phyloP scores from a whole-genome alignment of 2,797 vertebrate genomes.

The Sebastes oblongus region DNA sequence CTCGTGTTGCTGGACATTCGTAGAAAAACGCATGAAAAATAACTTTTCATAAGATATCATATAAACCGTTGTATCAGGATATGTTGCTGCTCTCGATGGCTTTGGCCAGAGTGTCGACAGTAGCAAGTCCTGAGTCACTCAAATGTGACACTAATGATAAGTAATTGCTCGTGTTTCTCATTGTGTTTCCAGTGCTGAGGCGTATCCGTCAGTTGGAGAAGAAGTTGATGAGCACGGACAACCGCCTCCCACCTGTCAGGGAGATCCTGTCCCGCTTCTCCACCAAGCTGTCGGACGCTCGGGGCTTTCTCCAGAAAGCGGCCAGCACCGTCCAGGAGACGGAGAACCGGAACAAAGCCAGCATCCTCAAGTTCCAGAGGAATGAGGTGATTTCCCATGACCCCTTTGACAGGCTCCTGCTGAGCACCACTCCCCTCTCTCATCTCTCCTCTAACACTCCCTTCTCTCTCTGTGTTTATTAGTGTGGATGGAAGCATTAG shows the following conservation, averaged over 20 bases:
- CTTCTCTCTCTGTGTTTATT: neutral
- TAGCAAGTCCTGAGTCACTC: neutral
- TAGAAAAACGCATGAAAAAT: too few species aligned
- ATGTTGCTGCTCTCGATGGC: fast-evolving
- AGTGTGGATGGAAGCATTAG: constrained; percentile 2
- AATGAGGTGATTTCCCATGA: constrained; percentile 82
- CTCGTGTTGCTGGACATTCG: too few species aligned
- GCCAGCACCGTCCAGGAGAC: constrained; percentile 74
- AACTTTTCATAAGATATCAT: too few species aligned
- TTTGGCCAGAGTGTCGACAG: neutral
- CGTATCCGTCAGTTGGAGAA: constrained; percentile 81
- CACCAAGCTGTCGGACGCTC: constrained; percentile 81
- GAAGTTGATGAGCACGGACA: constrained; percentile 82
- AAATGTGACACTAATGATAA: neutral
- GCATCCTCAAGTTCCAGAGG: constrained; percentile 79
- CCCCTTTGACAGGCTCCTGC: neutral
- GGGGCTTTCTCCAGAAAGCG: constrained; percentile 82
- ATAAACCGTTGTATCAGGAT: fast-evolving
- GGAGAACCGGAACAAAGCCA: constrained; percentile 83
- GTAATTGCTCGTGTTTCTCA: neutral
- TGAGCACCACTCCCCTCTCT: neutral
- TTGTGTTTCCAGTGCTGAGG: constrained; percentile 69
- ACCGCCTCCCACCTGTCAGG: constrained; percentile 82
- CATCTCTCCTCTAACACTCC: neutral
- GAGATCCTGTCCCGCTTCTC: constrained; percentile 84